These are phyloP conservation scores for Calliphora vicina DNA, from an alignment of 1,140 invertebrate genomes.

Conservation along the genomic window DNA sequence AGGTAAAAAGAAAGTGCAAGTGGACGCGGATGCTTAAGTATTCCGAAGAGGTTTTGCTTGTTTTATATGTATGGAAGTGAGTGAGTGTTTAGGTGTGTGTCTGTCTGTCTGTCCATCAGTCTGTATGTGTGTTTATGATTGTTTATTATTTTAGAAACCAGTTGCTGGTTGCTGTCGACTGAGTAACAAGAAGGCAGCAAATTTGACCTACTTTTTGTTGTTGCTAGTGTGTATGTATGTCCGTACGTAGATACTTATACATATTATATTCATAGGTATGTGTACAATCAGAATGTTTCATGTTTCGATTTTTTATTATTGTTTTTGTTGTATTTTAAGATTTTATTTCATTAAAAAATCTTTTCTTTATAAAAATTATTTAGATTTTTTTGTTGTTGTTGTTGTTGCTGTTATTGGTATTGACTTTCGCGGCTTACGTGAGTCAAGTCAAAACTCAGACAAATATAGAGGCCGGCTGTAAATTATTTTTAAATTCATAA, in stretches of 20 bases:
- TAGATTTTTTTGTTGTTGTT: slow-evolving; percentile 37
- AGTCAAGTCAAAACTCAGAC: neutral
- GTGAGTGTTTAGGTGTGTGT: neutral
- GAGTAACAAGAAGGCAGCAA: neutral
- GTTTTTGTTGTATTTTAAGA: neutral
- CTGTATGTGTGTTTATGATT: neutral
- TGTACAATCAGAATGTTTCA: slow-evolving; percentile 63
- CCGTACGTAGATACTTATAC: neutral
- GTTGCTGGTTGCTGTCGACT: slow-evolving; percentile 2
- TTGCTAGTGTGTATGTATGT: neutral
- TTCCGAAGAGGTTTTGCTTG: slow-evolving; percentile 50
- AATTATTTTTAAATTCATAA: too few relatives aligned
- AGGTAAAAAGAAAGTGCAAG: slow-evolving; percentile 63
- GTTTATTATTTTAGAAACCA: slow-evolving; percentile 28
- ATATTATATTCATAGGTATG: too few relatives aligned
- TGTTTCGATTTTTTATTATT: slow-evolving; percentile 55
- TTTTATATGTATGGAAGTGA: neutral
- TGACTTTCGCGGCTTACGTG: slow-evolving; percentile 30
- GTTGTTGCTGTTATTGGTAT: slow-evolving; percentile 29
- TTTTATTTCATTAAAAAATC: slow-evolving; percentile 17
- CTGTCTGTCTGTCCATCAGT: too few relatives aligned
- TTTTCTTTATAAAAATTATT: slow-evolving; percentile 49
- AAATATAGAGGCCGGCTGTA: too few relatives aligned
- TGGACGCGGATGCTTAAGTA: slow-evolving; percentile 61
- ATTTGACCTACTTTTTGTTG: slow-evolving; percentile 28